Evolutionary conservation across 2,888 invertebrate genomes (phyloP), one percentile per base, ranked within the genome.

Genomic region (Dicycla oo): DNA sequence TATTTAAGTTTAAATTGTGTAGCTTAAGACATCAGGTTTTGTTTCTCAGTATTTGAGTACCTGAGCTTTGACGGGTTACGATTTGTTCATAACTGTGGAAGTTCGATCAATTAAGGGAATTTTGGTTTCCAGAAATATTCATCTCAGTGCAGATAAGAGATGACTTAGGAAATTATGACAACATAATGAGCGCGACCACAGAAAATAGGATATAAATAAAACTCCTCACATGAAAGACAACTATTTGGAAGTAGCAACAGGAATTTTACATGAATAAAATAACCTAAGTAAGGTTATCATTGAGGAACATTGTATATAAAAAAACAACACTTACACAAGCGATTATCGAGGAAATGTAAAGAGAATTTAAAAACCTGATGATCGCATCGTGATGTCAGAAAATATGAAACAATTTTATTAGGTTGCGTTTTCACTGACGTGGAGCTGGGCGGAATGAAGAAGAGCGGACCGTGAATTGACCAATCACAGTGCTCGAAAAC

Each of bases 1-100:
- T 82, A 83, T 82, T 82, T 87, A 86, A 88, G 74, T 87, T 86
- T 71, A 80, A 80, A 86, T 83, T 86, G 84, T 85, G 68, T 56
- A 63, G 57, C 69, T 76, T 69, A 67, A 64, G 75, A n/a, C 70
- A 76, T 85, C 72, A 61, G 62, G 67, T 78, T 84, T 75, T 61
- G 70, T 74, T 81, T 66, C 47, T 68, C 10, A 18, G 38, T 69
- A 40, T 83, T 79, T 72, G 60, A 74, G 60, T 64, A 76, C 66
- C 66, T 68, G 38, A 47, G 53, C 64, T 70, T 77, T 77, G 54
- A 69, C 51, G 60, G 64, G 43, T 69, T 63, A 34, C 34, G 60
- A 69, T 65, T 65, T 68, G 58, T 65, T 61, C 57, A 61, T 78
- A 82, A 66, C 51, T 79, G 62, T 62, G 18, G 13, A 62, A 79